Evolutionary conservation across 2,888 invertebrate genomes (phyloP).

Genomic region (Acrobasis suavella): DNA sequence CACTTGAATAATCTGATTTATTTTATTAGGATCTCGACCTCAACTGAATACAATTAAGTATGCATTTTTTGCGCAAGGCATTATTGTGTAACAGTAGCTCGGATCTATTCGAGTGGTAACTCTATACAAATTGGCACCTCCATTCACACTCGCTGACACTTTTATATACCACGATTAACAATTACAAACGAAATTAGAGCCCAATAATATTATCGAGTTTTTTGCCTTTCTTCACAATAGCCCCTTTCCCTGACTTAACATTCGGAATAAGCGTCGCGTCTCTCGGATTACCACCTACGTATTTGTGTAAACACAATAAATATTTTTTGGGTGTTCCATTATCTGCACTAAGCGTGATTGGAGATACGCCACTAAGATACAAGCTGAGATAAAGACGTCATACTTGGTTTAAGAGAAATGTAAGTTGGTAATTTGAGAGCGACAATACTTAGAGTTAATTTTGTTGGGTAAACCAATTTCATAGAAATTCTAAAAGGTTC

Average conservation of each 20-base stretch:
- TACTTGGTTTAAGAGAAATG: conserved; percentile 30
- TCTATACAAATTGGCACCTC: conserved; percentile 77
- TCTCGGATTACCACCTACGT: conserved; percentile 80
- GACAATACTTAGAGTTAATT: conserved; percentile 15
- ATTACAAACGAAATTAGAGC: conserved; percentile 80
- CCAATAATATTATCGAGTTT: conserved; percentile 79
- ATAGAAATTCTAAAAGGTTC: background rate
- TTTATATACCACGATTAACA: conserved; percentile 79
- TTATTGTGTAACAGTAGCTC: conserved; percentile 61
- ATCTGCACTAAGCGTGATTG: conserved; percentile 54
- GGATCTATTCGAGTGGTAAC: conserved; percentile 59
- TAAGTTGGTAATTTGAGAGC: conserved; percentile 39
- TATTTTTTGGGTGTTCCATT: conserved; percentile 68
- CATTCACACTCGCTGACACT: conserved; percentile 72
- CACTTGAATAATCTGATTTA: conserved; percentile 59
- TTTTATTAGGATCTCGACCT: conserved; percentile 51
- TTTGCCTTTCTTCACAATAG: conserved; percentile 37
- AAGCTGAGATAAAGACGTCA: conserved; percentile 43
- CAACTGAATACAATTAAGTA: conserved; percentile 37
- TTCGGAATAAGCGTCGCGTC: conserved; percentile 53
- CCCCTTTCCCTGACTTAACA: conserved; percentile 59
- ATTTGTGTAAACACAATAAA: conserved; percentile 81
- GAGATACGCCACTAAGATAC: conserved; percentile 59
- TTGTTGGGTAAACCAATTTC: conserved; percentile 11
- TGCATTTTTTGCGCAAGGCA: conserved; percentile 51